These are phyloP conservation scores for Aldabrachelys gigantea DNA, from an alignment of 2,113 vertebrate species.

Conservation along the genomic window DNA sequence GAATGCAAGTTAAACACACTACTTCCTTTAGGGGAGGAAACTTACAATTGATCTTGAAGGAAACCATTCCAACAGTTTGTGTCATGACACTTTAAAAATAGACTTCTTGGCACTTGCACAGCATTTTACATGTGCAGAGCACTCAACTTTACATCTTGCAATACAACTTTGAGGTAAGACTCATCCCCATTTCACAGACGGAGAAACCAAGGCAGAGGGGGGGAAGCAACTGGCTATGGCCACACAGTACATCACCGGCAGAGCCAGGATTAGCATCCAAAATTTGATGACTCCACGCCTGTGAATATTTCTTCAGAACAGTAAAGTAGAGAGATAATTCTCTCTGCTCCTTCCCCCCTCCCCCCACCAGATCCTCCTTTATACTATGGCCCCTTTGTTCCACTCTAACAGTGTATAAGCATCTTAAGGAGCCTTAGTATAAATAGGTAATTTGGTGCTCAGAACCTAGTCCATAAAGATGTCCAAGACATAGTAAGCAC, in stretches of 20 bases:
- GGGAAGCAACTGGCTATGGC: background rate
- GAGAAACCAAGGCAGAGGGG: background rate
- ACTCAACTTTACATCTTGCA: background rate
- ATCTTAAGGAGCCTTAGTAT: background rate
- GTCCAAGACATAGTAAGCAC: background rate
- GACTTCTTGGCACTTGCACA: background rate
- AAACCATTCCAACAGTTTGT: background rate
- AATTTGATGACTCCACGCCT: background rate
- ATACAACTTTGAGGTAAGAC: background rate
- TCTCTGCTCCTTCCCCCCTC: background rate
- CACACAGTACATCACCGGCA: too few relatives aligned
- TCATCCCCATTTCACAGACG: background rate
- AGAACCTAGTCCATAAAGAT: background rate
- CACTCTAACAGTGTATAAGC: background rate
- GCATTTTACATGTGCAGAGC: background rate
- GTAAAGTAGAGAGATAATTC: background rate
- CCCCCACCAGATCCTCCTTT: too few relatives aligned
- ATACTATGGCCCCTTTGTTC: too few relatives aligned
- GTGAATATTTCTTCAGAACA: background rate
- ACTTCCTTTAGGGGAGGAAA: rapidly evolving
- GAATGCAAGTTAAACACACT: background rate
- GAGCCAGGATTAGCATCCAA: background rate
- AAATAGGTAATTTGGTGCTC: background rate
- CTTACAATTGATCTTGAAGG: background rate
- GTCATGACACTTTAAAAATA: background rate